Conservation (phyloP, 2,113 vertebrate species). For the Scomber colias region DNA sequence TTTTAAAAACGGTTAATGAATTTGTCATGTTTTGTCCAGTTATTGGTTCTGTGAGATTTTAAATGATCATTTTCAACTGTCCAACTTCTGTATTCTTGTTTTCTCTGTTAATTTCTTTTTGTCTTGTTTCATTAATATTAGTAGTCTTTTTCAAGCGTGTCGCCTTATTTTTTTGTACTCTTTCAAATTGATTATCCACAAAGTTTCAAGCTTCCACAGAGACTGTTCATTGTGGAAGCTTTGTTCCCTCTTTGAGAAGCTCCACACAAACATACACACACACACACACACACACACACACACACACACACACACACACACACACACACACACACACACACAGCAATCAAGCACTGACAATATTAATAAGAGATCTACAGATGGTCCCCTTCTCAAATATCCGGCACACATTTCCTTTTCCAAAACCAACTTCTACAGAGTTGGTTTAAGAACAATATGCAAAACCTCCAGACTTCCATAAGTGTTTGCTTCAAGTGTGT, state of each 20-base stretch:
- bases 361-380: constrained; percentile 64
- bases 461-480: constrained; percentile 61
- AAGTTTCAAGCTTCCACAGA: constrained; percentile 17
- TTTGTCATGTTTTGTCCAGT: too few species aligned
- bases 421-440: constrained; percentile 70
- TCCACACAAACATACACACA: constrained; percentile 1
- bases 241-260: background rate
- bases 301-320: background rate
- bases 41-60: too few species aligned
- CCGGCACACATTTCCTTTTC: constrained; percentile 79
- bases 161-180: background rate
- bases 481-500: constrained; percentile 48
- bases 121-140: background rate
- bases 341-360: constrained; percentile 42
- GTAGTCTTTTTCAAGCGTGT: background rate
- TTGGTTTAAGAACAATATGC: constrained; percentile 79
- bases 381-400: constrained; percentile 78
- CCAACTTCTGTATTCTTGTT: too few species aligned
- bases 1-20: too few species aligned
- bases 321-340: constrained; percentile 5
- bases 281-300: constrained; percentile 7
- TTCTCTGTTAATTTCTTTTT: too few species aligned
- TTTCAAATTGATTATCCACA: background rate
- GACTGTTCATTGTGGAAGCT: background rate
- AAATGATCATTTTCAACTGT: too few species aligned